These are phyloP conservation scores for Neolamprologus devosi DNA, from an alignment of 2,113 vertebrate species.

Conservation along the genomic window DNA sequence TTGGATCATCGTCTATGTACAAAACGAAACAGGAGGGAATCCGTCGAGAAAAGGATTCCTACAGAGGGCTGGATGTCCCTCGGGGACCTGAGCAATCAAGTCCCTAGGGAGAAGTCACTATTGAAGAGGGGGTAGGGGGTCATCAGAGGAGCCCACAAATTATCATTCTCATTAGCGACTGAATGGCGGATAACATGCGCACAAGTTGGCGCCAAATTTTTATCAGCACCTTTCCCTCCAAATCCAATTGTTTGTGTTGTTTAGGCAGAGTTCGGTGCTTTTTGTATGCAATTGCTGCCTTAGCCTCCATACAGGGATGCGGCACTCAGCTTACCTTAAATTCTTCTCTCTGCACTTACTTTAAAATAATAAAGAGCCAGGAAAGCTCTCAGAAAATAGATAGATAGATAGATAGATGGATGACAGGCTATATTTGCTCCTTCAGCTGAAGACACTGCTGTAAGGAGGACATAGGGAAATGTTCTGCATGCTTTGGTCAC, in stretches of 20 bases:
- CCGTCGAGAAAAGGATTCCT: constrained; percentile 58
- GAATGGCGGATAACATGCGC: constrained; percentile 45
- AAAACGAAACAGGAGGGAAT: constrained; percentile 43
- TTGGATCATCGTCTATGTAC: background rate
- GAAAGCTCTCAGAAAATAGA: background rate
- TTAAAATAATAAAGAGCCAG: background rate
- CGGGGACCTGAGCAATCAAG: constrained; percentile 58
- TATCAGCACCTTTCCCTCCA: constrained; percentile 48
- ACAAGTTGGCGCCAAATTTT: constrained; percentile 37
- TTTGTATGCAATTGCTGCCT: background rate
- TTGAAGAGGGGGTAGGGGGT: constrained; percentile 67
- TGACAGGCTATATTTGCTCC: constrained; percentile 43
- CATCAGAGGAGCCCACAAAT: constrained; percentile 68
- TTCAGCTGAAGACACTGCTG: constrained; percentile 39
- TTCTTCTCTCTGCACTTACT: background rate
- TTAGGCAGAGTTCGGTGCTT: background rate
- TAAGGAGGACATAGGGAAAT: constrained; percentile 52
- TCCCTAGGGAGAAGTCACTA: constrained; percentile 66
- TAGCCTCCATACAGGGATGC: background rate
- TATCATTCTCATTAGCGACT: constrained; percentile 71
- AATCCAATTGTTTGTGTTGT: constrained; percentile 10
- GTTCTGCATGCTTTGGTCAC: constrained; percentile 57
- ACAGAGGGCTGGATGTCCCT: constrained; percentile 50
- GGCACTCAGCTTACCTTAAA: background rate
- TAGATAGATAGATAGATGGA: background rate